Conservation (phyloP, 2,888 invertebrate genomes). For the Ashinkailepas kermadecensis region DNA sequence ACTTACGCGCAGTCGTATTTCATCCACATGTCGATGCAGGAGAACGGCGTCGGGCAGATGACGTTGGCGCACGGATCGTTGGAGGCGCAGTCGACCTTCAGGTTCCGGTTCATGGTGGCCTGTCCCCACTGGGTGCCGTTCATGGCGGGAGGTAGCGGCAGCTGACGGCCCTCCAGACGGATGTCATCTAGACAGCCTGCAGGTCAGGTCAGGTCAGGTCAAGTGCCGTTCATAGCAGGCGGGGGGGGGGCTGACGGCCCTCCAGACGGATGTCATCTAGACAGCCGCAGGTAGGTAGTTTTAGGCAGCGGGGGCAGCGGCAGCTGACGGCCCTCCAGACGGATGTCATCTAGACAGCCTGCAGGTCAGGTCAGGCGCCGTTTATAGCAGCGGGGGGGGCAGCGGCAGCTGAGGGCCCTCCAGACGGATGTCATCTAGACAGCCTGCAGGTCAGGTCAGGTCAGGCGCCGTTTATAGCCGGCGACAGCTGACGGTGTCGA, state of each 20-base stretch:
- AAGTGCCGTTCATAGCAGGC: conserved; percentile 57
- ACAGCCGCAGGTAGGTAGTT: neutral
- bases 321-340: neutral
- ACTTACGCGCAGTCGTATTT: conserved; percentile 98
- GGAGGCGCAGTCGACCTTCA: conserved; percentile 86
- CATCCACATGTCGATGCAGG: conserved; percentile 95
- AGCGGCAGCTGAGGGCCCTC: conserved; percentile 92
- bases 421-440: conserved; percentile 73
- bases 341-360: neutral
- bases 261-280: neutral
- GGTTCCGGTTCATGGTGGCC: conserved; percentile 84
- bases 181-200: conserved; percentile 71
- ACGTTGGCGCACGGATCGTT: conserved; percentile 92
- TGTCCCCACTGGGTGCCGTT: conserved; percentile 94
- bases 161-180: conserved; percentile 84
- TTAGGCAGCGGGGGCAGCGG: too few relatives aligned
- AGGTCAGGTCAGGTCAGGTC: neutral
- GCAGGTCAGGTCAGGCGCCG: conserved; percentile 52
- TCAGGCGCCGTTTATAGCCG: conserved; percentile 53
- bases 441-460: conserved; percentile 48
- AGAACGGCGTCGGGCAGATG: conserved; percentile 85
- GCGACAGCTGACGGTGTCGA: conserved; percentile 50
- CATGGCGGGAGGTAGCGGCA: conserved; percentile 89
- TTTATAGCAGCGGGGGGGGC: conserved; percentile 90
- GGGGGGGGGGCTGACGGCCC: too few relatives aligned